phyloP scores from a whole-genome alignment of 2,797 vertebrate genomes.

The Telmatherina bonti region DNA sequence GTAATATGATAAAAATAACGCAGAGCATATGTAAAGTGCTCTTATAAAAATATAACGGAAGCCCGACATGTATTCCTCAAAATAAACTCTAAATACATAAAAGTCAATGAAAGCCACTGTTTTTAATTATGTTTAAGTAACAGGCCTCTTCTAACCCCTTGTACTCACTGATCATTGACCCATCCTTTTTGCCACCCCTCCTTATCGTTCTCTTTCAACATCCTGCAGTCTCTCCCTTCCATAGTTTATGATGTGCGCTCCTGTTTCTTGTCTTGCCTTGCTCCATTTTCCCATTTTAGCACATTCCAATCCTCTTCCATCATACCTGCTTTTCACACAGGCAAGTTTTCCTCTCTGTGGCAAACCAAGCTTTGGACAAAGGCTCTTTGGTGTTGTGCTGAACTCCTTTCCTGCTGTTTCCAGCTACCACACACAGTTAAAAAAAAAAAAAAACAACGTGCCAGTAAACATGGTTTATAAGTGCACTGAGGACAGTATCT shows the following conservation, averaged over 20 bases:
- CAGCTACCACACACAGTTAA: conserved; percentile 28
- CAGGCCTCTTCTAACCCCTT: not conserved
- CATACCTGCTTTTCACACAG: conserved; percentile 78
- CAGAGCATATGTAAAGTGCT: too few species aligned
- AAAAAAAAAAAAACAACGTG: conserved; percentile 1
- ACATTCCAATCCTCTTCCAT: conserved; percentile 83
- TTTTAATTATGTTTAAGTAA: conserved; percentile 1
- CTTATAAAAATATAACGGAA: not conserved
- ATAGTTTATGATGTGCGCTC: conserved; percentile 29
- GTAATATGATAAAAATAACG: not conserved
- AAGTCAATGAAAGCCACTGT: not conserved
- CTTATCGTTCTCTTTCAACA: conserved; percentile 24
- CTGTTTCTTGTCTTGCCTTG: conserved; percentile 46
- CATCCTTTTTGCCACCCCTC: conserved; percentile 11
- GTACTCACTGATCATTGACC: not conserved
- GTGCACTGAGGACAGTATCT: not conserved
- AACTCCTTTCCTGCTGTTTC: conserved; percentile 41
- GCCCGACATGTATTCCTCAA: not conserved
- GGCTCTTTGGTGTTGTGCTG: conserved; percentile 58
- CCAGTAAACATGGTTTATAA: conserved; percentile 34
- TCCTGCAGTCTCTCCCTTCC: conserved; percentile 45
- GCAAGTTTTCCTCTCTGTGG: conserved; percentile 52
- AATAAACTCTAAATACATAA: not conserved
- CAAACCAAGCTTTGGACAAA: conserved; percentile 72
- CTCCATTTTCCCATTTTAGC: conserved; percentile 58